phyloP scores from a whole-genome alignment of 2,797 vertebrate genomes.

The Antrozous pallidus region DNA sequence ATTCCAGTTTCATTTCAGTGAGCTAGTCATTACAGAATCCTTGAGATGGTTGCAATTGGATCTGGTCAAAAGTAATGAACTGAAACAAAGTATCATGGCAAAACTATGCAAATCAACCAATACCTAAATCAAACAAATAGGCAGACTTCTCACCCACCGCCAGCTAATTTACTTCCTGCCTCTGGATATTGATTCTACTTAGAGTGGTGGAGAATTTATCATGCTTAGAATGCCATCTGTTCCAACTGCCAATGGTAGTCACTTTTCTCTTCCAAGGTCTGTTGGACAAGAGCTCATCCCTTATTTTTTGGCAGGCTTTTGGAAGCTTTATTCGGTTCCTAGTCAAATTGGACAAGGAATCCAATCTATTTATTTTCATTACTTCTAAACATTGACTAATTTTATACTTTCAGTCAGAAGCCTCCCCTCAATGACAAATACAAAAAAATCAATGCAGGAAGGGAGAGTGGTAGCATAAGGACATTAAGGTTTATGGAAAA shows the following conservation, averaged over 20 bases:
- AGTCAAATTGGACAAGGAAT: conserved; percentile 22
- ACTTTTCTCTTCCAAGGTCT: conserved; percentile 55
- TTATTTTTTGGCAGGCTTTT: conserved; percentile 55
- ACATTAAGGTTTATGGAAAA: background rate
- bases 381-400: conserved; percentile 46
- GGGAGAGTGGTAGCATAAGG: background rate
- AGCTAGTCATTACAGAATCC: conserved; percentile 51
- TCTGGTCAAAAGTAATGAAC: conserved; percentile 73
- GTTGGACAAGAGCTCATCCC: conserved; percentile 20
- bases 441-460: conserved; percentile 9
- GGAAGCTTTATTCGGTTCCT: conserved; percentile 58
- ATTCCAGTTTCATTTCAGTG: conserved; percentile 63
- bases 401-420: conserved; percentile 15
- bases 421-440: conserved; percentile 1
- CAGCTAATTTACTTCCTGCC: conserved; percentile 72
- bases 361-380: conserved; percentile 59
- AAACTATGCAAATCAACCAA: conserved; percentile 78
- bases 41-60: conserved; percentile 64
- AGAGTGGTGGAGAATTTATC: conserved; percentile 67
- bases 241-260: conserved; percentile 61
- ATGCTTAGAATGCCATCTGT: conserved; percentile 73
- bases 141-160: conserved; percentile 63
- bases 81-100: conserved; percentile 78
- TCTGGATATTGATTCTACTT: conserved; percentile 70
- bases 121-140: conserved; percentile 78